phyloP scores from a whole-genome alignment of 1,140 invertebrate genomes.

The Oryzaephilus surinamensis region DNA sequence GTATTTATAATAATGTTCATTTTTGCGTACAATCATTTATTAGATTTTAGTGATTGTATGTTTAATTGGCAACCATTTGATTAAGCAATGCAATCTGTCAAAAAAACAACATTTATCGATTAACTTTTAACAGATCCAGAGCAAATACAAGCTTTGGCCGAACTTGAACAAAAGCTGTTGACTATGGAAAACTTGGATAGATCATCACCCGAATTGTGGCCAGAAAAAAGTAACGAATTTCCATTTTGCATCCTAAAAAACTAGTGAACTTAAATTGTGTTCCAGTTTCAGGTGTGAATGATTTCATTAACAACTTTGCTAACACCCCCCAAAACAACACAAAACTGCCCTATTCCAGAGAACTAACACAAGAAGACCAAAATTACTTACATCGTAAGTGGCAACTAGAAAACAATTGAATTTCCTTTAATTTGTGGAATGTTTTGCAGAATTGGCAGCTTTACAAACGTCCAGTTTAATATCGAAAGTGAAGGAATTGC shows the following conservation, averaged over 20 bases:
- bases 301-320: constrained; percentile 51
- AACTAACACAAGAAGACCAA: constrained; percentile 53
- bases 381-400: constrained; percentile 61
- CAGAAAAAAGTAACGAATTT: constrained; percentile 57
- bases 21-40: constrained; percentile 3
- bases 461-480: constrained; percentile 71
- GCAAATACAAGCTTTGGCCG: constrained; percentile 34
- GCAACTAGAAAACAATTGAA: neutral
- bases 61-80: too few relatives aligned
- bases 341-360: constrained; percentile 44
- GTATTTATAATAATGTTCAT: neutral
- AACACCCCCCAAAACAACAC: constrained; percentile 40
- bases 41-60: too few relatives aligned
- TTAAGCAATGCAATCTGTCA: constrained; percentile 14
- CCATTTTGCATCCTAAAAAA: too few relatives aligned
- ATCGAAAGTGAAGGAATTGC: constrained; percentile 83
- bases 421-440: neutral
- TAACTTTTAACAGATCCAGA: constrained; percentile 28
- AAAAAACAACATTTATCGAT: constrained; percentile 22
- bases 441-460: constrained; percentile 62
- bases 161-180: constrained; percentile 57
- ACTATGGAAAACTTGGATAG: constrained; percentile 83
- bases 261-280: neutral
- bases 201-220: constrained; percentile 86
- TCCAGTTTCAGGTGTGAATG: constrained; percentile 60